These are phyloP conservation scores for Brachionus calyciflorus DNA, from an alignment of 1,140 invertebrate species.

Conservation along the genomic window DNA sequence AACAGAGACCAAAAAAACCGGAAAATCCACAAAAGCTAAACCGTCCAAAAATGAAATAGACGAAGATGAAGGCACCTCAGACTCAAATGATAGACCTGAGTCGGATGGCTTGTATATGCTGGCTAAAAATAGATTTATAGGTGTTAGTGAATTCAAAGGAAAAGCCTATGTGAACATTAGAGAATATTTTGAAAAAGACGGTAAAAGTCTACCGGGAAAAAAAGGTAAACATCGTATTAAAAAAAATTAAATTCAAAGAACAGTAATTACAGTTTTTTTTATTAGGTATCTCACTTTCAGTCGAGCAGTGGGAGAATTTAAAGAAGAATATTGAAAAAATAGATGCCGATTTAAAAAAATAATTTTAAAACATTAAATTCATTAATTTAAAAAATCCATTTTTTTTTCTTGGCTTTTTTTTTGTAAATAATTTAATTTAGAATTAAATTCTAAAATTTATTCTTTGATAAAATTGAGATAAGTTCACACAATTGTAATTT, in stretches of 20 bases:
- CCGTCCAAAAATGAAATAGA: constrained; percentile 28
- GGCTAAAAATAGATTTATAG: constrained; percentile 24
- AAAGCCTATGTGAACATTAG: constrained; percentile 43
- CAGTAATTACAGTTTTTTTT: not conserved
- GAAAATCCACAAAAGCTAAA: not conserved
- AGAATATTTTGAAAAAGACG: constrained; percentile 46
- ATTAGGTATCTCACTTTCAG: constrained; percentile 35
- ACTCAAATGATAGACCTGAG: constrained; percentile 13
- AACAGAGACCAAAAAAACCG: not conserved
- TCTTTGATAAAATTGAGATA: too few species aligned
- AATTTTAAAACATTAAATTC: too few species aligned
- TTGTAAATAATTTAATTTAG: too few species aligned
- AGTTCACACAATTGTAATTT: too few species aligned
- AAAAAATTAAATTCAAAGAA: not conserved
- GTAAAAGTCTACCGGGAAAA: constrained; percentile 7
- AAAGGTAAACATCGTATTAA: constrained; percentile 30
- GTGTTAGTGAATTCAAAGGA: constrained; percentile 43
- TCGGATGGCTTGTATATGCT: constrained; percentile 23
- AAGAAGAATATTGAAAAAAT: constrained; percentile 24
- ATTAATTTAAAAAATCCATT: too few species aligned
- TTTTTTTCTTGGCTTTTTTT: too few species aligned
- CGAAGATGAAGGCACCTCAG: constrained; percentile 7
- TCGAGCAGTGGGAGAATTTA: constrained; percentile 44
- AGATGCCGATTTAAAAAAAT: constrained; percentile 36
- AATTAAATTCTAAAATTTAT: too few species aligned